Evolutionary conservation across 2,888 invertebrate species (phyloP).

Genomic region (Endomychus coccineus): DNA sequence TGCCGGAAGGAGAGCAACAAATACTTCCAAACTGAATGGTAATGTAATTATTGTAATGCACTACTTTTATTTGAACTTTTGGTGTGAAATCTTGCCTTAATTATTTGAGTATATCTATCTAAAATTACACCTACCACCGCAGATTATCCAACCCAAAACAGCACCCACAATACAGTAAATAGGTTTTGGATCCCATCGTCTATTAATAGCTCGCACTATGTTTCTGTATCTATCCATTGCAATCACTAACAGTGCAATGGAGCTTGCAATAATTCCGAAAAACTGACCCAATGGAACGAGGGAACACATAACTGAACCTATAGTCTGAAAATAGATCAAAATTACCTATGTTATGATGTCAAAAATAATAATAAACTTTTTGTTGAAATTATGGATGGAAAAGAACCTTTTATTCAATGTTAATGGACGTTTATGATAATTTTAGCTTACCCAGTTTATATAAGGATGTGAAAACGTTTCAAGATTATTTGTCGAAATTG

Average conservation of each 20-base stretch:
- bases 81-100: too few species aligned
- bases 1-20: too few species aligned
- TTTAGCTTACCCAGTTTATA: constrained; percentile 37
- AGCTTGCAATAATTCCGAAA: constrained; percentile 47
- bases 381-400: too few species aligned
- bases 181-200: constrained; percentile 44
- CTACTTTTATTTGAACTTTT: too few species aligned
- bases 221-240: constrained; percentile 51
- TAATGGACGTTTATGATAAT: too few species aligned
- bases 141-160: constrained; percentile 39
- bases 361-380: too few species aligned
- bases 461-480: constrained; percentile 34
- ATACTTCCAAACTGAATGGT: too few species aligned
- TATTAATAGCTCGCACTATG: constrained; percentile 42
- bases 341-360: too few species aligned
- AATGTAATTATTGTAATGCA: too few species aligned
- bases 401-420: constrained; percentile 26
- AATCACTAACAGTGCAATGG: constrained; percentile 48
- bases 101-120: too few species aligned
- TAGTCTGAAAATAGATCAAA: constrained; percentile 35
- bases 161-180: constrained; percentile 36
- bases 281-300: constrained; percentile 48
- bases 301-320: constrained; percentile 46
- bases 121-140: constrained; percentile 33
- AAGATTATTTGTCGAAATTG: constrained; percentile 34